A percentile compares a stretch with the other conserved stretches of the same genome.
These are phyloP conservation scores for Andrena bicolor DNA, from an alignment of 2,888 invertebrate genomes.

Conservation along the genomic window DNA sequence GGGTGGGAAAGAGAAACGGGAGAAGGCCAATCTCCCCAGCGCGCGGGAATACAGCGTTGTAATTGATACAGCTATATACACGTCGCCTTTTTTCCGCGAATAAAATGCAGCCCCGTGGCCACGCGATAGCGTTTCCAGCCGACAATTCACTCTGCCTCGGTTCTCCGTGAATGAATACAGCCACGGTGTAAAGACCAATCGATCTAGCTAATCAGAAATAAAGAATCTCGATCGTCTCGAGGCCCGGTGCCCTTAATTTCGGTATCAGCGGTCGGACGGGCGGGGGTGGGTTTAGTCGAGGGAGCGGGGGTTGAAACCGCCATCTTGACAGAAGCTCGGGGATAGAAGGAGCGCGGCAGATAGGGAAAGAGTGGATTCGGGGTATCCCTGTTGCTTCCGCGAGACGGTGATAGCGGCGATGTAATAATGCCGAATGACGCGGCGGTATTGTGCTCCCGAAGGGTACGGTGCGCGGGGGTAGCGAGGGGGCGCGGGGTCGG, in stretches of 20 bases:
- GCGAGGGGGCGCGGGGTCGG: conserved; percentile 65
- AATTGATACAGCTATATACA: conserved; percentile 72
- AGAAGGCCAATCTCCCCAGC: conserved; percentile 63
- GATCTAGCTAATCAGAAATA: not conserved
- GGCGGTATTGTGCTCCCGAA: conserved; percentile 78
- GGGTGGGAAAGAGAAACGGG: conserved; percentile 19
- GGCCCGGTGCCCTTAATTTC: not conserved
- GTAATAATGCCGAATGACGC: conserved; percentile 83
- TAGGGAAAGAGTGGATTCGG: conserved; percentile 48
- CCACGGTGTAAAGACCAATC: not conserved
- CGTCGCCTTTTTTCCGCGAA: conserved; percentile 45
- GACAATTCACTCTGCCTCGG: conserved; percentile 50
- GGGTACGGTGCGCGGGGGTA: conserved; percentile 67
- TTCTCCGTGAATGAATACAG: conserved; percentile 33
- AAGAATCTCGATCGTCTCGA: too few relatives aligned
- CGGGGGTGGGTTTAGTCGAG: not conserved
- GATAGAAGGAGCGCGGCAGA: conserved; percentile 32
- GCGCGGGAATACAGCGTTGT: conserved; percentile 66
- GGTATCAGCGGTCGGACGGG: not conserved
- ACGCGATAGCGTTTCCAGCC: conserved; percentile 24
- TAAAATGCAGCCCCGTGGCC: conserved; percentile 52
- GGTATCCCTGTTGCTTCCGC: conserved; percentile 67
- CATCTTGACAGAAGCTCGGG: conserved; percentile 5
- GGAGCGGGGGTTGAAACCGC: not conserved
- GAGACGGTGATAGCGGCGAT: conserved; percentile 79